These are phyloP conservation scores for Channa argus DNA, from an alignment of 2,113 vertebrate species.

Conservation along the genomic window DNA sequence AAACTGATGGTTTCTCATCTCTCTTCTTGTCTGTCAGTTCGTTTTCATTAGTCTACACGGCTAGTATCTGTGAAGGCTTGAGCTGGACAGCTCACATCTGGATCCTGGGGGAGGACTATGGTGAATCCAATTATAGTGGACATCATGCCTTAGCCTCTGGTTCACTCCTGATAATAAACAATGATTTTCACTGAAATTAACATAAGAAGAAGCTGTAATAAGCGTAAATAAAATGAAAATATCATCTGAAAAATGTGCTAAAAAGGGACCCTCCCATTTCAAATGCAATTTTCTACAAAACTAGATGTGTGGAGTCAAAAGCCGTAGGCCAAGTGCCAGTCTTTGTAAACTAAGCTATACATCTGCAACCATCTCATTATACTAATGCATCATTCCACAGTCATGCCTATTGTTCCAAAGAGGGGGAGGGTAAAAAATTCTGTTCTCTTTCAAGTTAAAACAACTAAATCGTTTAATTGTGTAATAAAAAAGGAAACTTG, in stretches of 20 bases:
- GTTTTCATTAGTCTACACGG: constrained; percentile 1
- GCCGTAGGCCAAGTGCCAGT: constrained; percentile 19
- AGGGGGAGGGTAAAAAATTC: constrained; percentile 36
- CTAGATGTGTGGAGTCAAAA: constrained; percentile 45
- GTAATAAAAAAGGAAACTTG: constrained; percentile 49
- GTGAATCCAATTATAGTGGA: constrained; percentile 35
- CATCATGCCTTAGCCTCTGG: constrained; percentile 12
- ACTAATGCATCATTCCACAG: constrained; percentile 45
- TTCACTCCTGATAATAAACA: constrained; percentile 15
- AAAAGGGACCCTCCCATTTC: constrained; percentile 6
- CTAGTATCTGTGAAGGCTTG: neutral
- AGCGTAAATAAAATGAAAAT: constrained; percentile 32
- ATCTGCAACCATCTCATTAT: constrained; percentile 60
- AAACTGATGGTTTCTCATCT: too few species aligned
- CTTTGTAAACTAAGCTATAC: constrained; percentile 46
- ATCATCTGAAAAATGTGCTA: constrained; percentile 18
- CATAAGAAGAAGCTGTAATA: neutral
- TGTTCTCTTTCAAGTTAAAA: constrained; percentile 67
- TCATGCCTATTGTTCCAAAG: constrained; percentile 32
- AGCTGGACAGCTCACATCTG: constrained; percentile 9
- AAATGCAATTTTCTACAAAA: constrained; percentile 31
- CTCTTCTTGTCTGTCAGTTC: neutral
- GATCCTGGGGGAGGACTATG: constrained; percentile 11
- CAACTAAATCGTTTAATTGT: constrained; percentile 72
- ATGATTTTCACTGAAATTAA: neutral